A percentile compares a stretch with the other conserved stretches of the same genome.
phyloP scores from a whole-genome alignment of 2,888 invertebrate genomes.

The Macrophya alboannulata region DNA sequence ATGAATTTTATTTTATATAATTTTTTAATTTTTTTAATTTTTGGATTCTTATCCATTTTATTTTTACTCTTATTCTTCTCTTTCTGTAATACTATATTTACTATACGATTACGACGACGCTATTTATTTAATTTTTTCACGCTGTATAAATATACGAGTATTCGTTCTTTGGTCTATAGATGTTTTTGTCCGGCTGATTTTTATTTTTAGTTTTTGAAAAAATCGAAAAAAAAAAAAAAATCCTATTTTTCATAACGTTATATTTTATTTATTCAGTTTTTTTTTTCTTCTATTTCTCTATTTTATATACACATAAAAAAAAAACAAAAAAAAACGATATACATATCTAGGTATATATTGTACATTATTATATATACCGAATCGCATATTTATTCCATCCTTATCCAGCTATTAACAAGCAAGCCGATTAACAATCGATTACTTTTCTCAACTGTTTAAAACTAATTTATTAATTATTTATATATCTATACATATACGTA shows the following conservation, averaged over 20 bases:
- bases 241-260: background rate
- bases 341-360: conserved; percentile 55
- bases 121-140: conserved; percentile 3
- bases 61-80: background rate
- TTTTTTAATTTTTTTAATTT: background rate
- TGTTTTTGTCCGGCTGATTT: conserved; percentile 15
- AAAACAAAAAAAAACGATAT: too few species aligned
- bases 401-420: conserved; percentile 54
- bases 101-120: background rate
- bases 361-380: conserved; percentile 34
- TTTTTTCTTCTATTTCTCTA: background rate
- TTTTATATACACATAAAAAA: background rate
- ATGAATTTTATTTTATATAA: background rate
- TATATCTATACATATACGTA: background rate
- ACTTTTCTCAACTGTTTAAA: conserved; percentile 55
- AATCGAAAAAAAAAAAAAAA: background rate
- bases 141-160: too few species aligned
- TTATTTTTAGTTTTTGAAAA: background rate
- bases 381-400: conserved; percentile 58
- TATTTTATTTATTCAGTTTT: too few species aligned
- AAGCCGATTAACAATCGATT: conserved; percentile 44
- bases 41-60: background rate
- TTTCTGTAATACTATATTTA: background rate
- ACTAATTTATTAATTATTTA: conserved; percentile 61
- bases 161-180: background rate